Base-by-base conservation (phyloP, 2,888 invertebrate genomes). In the Heteromurus nitidus region DNA sequence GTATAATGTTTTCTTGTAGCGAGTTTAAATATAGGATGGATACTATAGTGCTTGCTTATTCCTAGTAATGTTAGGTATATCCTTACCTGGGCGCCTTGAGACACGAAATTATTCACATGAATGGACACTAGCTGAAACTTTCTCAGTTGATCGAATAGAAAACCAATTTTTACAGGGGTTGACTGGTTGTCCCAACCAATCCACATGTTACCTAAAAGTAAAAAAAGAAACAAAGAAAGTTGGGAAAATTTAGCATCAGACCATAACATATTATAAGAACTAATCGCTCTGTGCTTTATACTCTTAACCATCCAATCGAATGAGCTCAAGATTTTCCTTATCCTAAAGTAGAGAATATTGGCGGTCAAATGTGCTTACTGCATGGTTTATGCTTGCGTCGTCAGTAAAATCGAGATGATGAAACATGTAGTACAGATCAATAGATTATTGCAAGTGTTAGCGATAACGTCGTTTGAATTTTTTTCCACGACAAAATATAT, bases 161-260 rank as follows among this genome's bases (percentile, higher is more conserved):
- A 96, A 1, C 93, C 91, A 55, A 97, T 91, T 87, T 94, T 93
- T 9, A 96, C 91, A 62, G 93, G 93, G 67, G 92, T 89, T 85
- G 92, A 92, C 7, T 92, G 91, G 87, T 93, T 93, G 88, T 92
- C 93, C 97, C 97, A 97, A 28, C 96, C 97, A 3, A 97, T 93
- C 97, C 97, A 97, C 88, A 90, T 91, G 85, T 90, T 87, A 68
- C 87, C 88, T 87, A 76, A 30, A 85, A 84, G 44, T 30, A 76
- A 69, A 62, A 70, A 36, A 53, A 65, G 13, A 68, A 26, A 75
- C 13, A 31, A 13, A 62, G 16, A 42, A 58, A 20, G 44, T 65
- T 31, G 22, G 26, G 44, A 47, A 53, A 22, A 22, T 3, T 53
- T 20, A 53, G 22, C n/a, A n/a, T n/a, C n/a, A n/a, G n/a, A n/a